Base-by-base conservation (phyloP, 2,888 invertebrate genomes). In the Papilio elwesi region DNA sequence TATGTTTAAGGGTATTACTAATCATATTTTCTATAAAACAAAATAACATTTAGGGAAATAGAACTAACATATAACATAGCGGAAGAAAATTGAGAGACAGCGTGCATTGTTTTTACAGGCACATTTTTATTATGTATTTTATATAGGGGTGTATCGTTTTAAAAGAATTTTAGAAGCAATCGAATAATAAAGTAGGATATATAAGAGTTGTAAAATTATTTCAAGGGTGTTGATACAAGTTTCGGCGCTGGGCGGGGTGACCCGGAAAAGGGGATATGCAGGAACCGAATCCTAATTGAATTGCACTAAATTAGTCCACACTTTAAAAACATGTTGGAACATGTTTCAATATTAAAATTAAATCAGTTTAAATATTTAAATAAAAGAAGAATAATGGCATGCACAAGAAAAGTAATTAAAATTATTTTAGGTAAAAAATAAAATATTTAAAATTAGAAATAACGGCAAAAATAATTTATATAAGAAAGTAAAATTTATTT, bases 161-260 rank as follows among this genome's bases (percentile, higher is more conserved):
- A 77, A 79, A 81, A 82, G 79, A 82, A 83, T 87, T 89, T 82
- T 87, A 75, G 83, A 78, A 87, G 77, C 88, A 89, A 90, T 89
- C 89, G 85, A 76, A 87, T 84, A 89, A 89, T 91, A 85, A 85
- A 86, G 84, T 86, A 85, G 84, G 85, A 84, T 85, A 86, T 79
- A 87, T 79, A 88, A 85, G 81, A 87, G 82, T 85, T 84, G 78
- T 81, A 82, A 81, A 84, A 83, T 80, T 62, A 11, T 64, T 79
- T 81, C 73, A 83, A 87, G 87, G 87, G 88, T 87, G 80, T 89
- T 85, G 83, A 81, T 47, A 84, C 77, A 84, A 86, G 81, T 89
- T 88, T 89, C 87, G 93, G 93, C 93, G 90, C 87, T 90, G 92
- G 93, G 93, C 93, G 92, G 93, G 93, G 93, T 83, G 85, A 88